Base-by-base conservation (phyloP, 30 jellyfish, hydroid and myxozoan genomes). In the Aurelia coerulea region DNA sequence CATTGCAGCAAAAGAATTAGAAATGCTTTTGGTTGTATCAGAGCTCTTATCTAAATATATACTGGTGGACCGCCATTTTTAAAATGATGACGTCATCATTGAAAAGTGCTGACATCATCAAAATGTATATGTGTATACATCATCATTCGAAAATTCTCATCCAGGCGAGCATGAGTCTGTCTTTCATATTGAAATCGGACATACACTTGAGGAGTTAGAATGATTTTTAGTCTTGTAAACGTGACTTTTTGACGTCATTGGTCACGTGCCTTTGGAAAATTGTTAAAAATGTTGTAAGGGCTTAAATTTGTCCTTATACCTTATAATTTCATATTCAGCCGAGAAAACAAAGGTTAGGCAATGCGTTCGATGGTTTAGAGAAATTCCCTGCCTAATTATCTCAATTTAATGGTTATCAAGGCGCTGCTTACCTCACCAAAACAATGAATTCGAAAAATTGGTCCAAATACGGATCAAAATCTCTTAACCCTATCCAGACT, bases 281-380 rank as follows among this genome's bases (percentile, higher is more conserved):
- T 71, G 0, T 49, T 39, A 11, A 71, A 65, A 4, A 65, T 18
- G 75, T 65, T 65, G 75, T 65, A 13, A 65, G 75, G 75, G 81
- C 65, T 71, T 71, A 71, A 71, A 17, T 71, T 71, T 4, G 0
- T 35, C 31, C 0, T 71, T 31, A 33, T 71, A 3, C 51, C 51
- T 3, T 39, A 39, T 39, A 3, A 39, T 2, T 39, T 39, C 51
- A 39, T 39, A 39, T n/a, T 58, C 7, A 71, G 35, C 17, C 69
- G 81, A 71, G 81, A 49, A 19, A 71, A 16, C 79, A 71, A 39
- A 35, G 66, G 81, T 35, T 71, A 71, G 81, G 81, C 81, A 71
- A 71, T 19, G 81, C 19, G 65, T 69, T 39, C 65, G 81, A 71
- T 71, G 65, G 81, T 35, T 71, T 11, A 71, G 81, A 62, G 10